These are phyloP conservation scores for Sebastes matsubarae DNA, from an alignment of 2,797 vertebrate species.

Conservation along the genomic window DNA sequence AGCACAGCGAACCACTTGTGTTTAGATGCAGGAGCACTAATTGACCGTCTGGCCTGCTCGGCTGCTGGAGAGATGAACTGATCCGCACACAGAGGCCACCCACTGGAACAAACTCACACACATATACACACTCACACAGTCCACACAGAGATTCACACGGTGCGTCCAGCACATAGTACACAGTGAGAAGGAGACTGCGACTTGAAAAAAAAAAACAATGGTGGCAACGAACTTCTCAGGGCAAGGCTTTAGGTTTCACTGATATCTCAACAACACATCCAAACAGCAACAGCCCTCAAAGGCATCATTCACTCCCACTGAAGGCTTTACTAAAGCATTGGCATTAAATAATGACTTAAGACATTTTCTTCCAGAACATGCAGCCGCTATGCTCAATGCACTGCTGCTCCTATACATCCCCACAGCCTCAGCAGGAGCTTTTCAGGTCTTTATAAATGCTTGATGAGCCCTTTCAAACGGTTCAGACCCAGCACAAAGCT, in stretches of 20 bases:
- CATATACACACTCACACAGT: neutral
- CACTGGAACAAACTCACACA: constrained; percentile 22
- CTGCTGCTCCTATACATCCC: constrained; percentile 50
- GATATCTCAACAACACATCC: constrained; percentile 10
- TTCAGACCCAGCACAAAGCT: constrained; percentile 64
- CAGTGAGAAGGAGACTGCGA: neutral
- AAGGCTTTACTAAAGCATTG: constrained; percentile 17
- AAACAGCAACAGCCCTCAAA: neutral
- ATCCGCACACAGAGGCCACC: constrained; percentile 35
- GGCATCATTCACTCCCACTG: neutral
- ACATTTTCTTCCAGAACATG: constrained; percentile 26
- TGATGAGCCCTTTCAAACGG: constrained; percentile 71
- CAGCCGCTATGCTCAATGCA: constrained; percentile 19
- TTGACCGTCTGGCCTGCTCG: constrained; percentile 59
- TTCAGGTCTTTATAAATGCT: constrained; percentile 74
- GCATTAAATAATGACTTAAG: constrained; percentile 43
- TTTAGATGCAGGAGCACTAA: constrained; percentile 60
- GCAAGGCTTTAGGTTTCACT: neutral
- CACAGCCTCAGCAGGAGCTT: constrained; percentile 56
- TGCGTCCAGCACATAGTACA: neutral
- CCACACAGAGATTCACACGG: neutral
- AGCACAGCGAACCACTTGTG: constrained; percentile 63
- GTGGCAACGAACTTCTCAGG: neutral
- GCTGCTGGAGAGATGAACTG: constrained; percentile 52
- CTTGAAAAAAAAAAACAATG: neutral